phyloP scores from a whole-genome alignment of 2,888 invertebrate species.

The Lymantria monacha region DNA sequence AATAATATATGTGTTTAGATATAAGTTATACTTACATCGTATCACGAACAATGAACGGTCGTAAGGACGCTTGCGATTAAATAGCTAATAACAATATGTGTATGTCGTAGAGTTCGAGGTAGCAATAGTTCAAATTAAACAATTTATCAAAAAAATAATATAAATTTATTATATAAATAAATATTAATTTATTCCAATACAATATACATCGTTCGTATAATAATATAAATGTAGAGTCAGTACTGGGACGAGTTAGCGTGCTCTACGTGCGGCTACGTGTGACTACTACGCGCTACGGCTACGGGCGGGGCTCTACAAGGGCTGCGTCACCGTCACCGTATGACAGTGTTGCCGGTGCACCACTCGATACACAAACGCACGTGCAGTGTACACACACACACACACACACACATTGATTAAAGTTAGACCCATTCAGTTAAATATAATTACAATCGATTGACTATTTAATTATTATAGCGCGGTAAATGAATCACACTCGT shows the following conservation, averaged over 20 bases:
- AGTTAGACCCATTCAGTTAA: no score
- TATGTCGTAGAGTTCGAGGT: no score
- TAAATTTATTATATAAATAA: slow-evolving; percentile 17
- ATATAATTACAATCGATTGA: no score
- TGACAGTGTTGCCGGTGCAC: not conserved
- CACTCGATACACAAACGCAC: not conserved
- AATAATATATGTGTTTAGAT: no score
- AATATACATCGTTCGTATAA: not conserved
- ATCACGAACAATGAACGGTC: no score
- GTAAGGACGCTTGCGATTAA: no score
- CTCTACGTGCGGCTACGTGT: not conserved
- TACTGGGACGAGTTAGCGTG: slow-evolving; percentile 7
- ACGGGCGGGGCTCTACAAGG: slow-evolving; percentile 1
- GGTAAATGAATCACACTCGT: no score
- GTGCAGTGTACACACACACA: not conserved
- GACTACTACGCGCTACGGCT: slow-evolving; percentile 3
- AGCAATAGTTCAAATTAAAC: slow-evolving; percentile 2
- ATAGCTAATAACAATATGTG: no score
- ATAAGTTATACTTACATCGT: no score
- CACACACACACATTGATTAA: no score
- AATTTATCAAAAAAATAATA: slow-evolving; percentile 1
- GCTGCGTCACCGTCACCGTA: not conserved
- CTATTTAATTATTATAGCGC: no score
- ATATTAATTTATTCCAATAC: slow-evolving; percentile 5
- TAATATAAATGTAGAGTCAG: not conserved